These are phyloP conservation scores for Sipha maydis DNA, from an alignment of 2,888 invertebrate species.

Conservation along the genomic window DNA sequence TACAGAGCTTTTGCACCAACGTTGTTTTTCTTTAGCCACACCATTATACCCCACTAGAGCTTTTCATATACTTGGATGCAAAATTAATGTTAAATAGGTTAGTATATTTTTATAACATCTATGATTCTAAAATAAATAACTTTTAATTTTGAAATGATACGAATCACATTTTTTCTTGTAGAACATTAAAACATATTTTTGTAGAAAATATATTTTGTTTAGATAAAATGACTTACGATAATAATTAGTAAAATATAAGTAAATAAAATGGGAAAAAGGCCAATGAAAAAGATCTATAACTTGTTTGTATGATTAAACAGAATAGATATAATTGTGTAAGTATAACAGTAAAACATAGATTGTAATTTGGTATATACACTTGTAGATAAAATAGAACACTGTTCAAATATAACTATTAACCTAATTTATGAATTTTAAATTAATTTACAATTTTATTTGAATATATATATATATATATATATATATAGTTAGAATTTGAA, in stretches of 20 bases:
- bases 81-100: background rate
- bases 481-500: background rate
- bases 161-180: background rate
- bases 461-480: background rate
- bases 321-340: slow-evolving; percentile 23
- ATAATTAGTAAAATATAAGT: slow-evolving; percentile 33
- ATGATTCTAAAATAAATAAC: background rate
- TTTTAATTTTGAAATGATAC: background rate
- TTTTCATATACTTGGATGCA: background rate
- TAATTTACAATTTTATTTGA: background rate
- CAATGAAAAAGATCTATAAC: slow-evolving; percentile 32
- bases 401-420: slow-evolving; percentile 26
- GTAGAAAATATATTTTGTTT: slow-evolving; percentile 28
- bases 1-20: background rate
- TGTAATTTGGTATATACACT: background rate
- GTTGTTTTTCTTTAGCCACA: background rate
- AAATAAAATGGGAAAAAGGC: slow-evolving; percentile 41
- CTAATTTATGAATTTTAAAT: slow-evolving; percentile 21
- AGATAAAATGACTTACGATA: slow-evolving; percentile 36
- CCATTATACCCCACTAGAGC: background rate
- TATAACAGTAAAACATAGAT: slow-evolving; percentile 22
- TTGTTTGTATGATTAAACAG: slow-evolving; percentile 28
- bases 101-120: background rate
- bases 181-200: background rate
- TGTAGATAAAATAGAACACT: slow-evolving; percentile 8